Base-by-base conservation (phyloP, 2,888 invertebrate genomes). In the Spicauda simplicius region DNA sequence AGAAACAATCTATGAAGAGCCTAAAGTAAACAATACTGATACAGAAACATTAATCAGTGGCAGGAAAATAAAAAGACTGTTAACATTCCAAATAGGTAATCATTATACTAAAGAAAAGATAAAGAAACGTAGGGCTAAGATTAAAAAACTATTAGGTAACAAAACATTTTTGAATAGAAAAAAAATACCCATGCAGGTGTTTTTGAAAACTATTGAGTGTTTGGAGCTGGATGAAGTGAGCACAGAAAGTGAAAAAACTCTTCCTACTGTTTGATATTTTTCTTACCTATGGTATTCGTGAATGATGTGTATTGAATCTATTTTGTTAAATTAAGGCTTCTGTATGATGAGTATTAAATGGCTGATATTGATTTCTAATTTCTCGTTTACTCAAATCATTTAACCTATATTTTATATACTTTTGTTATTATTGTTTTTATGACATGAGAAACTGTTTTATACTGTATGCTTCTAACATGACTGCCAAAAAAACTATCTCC, bases 1-100 rank as follows among this genome's bases (percentile, higher is more conserved):
- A 74, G 95, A 95, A 83, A 95, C 95, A 2, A 95, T 95, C 77
- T 95, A 93, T 77, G 95, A 95, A 84, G 95, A 95, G 73, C 93
- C 94, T n/a, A 94, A 92, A 75, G 85, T 88, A 70, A 87, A 83
- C 56, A 86, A 76, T 69, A 85, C 80, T 72, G 90, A 91, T 59
- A 81, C 88, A 37, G 82, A 87, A 58, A 81, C 84, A n/a, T 80
- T 86, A 6, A 93, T 95, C 75, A 93, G 94, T 54, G 90, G 88
- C 0, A 90, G 93, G 64, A 94, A 94, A 81, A 88, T 95, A 1
- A 95, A 94, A 81, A 91, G 95, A 84, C 86, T 94, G 76, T 86
- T 95, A 69, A 92, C 94, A 80, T 95, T 95, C 81, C 90, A 91
- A 76, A 71, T 87, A 72, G 87, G 91, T 74, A 90, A 87, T 70